These are phyloP conservation scores for Acrobasis suavella DNA, from an alignment of 2,888 invertebrate species.

Conservation along the genomic window DNA sequence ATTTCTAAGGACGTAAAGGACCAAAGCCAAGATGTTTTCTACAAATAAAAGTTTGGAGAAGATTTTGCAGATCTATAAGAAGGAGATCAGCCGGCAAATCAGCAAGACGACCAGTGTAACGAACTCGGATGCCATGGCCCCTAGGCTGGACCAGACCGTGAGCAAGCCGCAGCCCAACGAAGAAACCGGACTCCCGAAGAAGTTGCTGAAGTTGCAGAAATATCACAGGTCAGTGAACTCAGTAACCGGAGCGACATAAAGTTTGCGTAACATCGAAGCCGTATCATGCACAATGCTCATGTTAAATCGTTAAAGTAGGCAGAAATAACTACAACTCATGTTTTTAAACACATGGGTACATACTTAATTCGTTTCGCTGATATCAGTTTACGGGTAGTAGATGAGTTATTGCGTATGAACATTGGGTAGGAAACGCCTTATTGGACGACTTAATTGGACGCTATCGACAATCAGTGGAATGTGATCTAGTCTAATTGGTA, in stretches of 20 bases:
- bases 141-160: slow-evolving; percentile 68
- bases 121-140: slow-evolving; percentile 83
- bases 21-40: slow-evolving; percentile 59
- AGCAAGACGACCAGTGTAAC: slow-evolving; percentile 84
- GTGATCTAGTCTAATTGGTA: background rate
- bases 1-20: slow-evolving; percentile 15
- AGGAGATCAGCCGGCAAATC: slow-evolving; percentile 77
- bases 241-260: slow-evolving; percentile 44
- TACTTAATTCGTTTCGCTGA: slow-evolving; percentile 29
- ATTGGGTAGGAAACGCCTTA: slow-evolving; percentile 14
- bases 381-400: slow-evolving; percentile 18
- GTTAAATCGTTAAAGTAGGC: slow-evolving; percentile 5
- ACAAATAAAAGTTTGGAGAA: slow-evolving; percentile 68
- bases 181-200: slow-evolving; percentile 68
- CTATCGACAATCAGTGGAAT: background rate
- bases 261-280: slow-evolving; percentile 58
- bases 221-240: slow-evolving; percentile 82
- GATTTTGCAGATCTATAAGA: slow-evolving; percentile 66
- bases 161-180: slow-evolving; percentile 59
- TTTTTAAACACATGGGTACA: background rate
- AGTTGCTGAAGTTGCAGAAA: slow-evolving; percentile 79
- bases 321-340: background rate
- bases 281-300: slow-evolving; percentile 36
- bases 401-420: slow-evolving; percentile 7
- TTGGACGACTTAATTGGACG: slow-evolving; percentile 21